Evolutionary conservation across 1,140 invertebrate species (phyloP).

Genomic region (Daktulosphaira vitifoliae): DNA sequence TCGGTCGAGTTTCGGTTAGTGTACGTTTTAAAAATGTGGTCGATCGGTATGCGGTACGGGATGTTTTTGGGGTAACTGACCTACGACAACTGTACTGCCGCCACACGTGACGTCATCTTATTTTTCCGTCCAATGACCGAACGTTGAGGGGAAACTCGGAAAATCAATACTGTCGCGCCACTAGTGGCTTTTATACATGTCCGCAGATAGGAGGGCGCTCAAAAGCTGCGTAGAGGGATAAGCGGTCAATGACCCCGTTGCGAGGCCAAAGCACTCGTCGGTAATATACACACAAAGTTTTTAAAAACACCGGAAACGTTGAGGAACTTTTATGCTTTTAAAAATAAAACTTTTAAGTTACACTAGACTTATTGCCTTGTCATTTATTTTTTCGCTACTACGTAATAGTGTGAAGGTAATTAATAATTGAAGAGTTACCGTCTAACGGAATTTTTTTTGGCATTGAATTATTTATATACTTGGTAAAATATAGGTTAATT

Average conservation of each 20-base stretch:
- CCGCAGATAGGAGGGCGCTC: not conserved
- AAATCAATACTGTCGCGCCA: conserved; percentile 31
- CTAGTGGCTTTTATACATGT: conserved; percentile 2
- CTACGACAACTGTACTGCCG: conserved; percentile 16
- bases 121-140: conserved; percentile 2
- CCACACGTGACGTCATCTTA: conserved; percentile 3
- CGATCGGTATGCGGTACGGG: not conserved
- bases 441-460: too few species aligned
- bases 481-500: too few species aligned
- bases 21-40: too few species aligned
- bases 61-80: conserved; percentile 23
- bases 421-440: too few species aligned
- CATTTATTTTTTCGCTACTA: too few species aligned
- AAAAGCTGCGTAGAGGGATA: not conserved
- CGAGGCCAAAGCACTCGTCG: not conserved
- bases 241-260: conserved; percentile 10
- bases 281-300: not conserved
- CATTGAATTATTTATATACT: too few species aligned
- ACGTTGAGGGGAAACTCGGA: not conserved
- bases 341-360: too few species aligned
- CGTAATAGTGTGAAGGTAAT: too few species aligned
- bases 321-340: too few species aligned
- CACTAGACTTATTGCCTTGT: too few species aligned
- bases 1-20: too few species aligned
- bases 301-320: too few species aligned